Conservation (phyloP, 1,140 invertebrate genomes). For the Camponotus vicinus region DNA sequence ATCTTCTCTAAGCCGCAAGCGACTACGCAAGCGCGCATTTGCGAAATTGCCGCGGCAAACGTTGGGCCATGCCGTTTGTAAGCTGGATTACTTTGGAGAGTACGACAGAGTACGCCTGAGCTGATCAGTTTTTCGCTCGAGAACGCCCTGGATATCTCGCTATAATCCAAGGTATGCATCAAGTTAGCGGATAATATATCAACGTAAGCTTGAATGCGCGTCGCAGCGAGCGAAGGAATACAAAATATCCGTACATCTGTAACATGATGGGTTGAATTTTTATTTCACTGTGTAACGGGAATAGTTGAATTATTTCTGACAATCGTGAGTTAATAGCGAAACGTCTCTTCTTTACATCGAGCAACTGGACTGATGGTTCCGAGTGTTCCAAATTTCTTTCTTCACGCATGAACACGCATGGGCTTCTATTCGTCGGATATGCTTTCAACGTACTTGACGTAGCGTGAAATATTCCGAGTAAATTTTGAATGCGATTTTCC, state of each 20-base stretch:
- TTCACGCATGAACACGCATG: neutral
- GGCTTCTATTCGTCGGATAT: neutral
- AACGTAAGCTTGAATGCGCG: neutral
- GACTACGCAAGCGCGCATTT: slow-evolving; percentile 50
- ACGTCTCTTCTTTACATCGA: too few species aligned
- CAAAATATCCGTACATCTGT: neutral
- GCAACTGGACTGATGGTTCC: too few species aligned
- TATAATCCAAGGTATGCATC: slow-evolving; percentile 43
- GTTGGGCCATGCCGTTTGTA: slow-evolving; percentile 41
- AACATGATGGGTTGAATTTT: neutral
- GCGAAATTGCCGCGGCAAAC: slow-evolving; percentile 57
- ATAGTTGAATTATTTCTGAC: neutral
- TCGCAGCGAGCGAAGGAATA: neutral
- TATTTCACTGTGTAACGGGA: too few species aligned
- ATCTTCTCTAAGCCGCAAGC: slow-evolving; percentile 21
- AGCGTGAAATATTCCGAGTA: neutral
- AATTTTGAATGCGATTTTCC: neutral
- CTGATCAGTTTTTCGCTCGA: slow-evolving; percentile 57
- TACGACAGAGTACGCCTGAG: slow-evolving; percentile 22
- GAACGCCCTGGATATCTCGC: slow-evolving; percentile 2
- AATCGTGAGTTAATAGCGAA: neutral
- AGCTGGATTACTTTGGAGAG: slow-evolving; percentile 52
- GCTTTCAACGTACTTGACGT: neutral
- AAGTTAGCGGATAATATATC: slow-evolving; percentile 44
- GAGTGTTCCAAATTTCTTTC: neutral